Conservation (phyloP, 2,113 vertebrate species). For the Cromileptes altivelis region DNA sequence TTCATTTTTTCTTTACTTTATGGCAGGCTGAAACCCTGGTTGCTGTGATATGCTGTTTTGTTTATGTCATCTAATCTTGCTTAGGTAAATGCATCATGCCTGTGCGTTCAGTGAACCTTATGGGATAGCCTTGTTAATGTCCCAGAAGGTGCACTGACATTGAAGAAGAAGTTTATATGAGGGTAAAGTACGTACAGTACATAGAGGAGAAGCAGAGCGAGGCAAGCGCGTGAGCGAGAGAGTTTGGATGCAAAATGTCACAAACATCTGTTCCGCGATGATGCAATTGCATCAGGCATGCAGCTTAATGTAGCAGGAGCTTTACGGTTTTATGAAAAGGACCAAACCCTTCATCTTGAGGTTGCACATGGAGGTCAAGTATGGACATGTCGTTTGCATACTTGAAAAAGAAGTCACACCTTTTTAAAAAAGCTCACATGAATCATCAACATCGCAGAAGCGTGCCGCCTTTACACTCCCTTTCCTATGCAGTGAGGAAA, state of each 20-base stretch:
- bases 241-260: constrained; percentile 68
- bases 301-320: constrained; percentile 42
- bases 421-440: constrained; percentile 4
- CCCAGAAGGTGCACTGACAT: constrained; percentile 61
- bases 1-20: background rate
- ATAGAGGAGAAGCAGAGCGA: constrained; percentile 39
- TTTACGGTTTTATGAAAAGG: constrained; percentile 27
- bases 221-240: constrained; percentile 34
- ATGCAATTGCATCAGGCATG: constrained; percentile 60
- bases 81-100: constrained; percentile 60
- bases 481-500: constrained; percentile 30
- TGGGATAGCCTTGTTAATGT: constrained; percentile 54
- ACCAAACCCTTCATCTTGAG: constrained; percentile 47
- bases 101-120: constrained; percentile 37
- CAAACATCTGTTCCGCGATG: constrained; percentile 76
- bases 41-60: constrained; percentile 66
- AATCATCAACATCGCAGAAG: constrained; percentile 45
- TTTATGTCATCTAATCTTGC: constrained; percentile 68
- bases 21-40: constrained; percentile 22
- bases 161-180: constrained; percentile 52
- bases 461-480: constrained; percentile 39
- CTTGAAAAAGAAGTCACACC: constrained; percentile 25
- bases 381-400: constrained; percentile 40
- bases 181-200: constrained; percentile 10
- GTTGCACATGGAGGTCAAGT: constrained; percentile 38